Evolutionary conservation across 2,888 invertebrate species (phyloP), one percentile per base, ranked within the genome.

Genomic region (Mantis religiosa): DNA sequence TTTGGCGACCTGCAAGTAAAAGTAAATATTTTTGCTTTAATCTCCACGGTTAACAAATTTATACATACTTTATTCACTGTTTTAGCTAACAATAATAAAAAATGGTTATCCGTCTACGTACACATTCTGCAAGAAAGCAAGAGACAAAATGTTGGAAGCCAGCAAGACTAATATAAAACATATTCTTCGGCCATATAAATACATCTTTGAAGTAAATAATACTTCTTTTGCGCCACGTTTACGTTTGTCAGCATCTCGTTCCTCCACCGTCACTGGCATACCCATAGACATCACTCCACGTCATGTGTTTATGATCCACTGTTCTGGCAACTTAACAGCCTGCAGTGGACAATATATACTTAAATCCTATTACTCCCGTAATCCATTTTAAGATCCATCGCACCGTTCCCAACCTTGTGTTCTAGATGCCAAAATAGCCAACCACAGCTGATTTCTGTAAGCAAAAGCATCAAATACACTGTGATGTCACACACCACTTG

Each of bases 111-210:
- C 54, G n/a, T 30, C 89, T 90, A 94, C 95, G 95, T 94, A 97
- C 97, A 95, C 94, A 92, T 95, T 96, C 91, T 96, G 95, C 86
- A 97, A 94, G 85, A 96, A 96, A 91, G 96, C 96, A 92, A 96
- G 96, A 20, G 96, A 95, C 6, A 95, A 95, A 89, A 96, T 94
- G 54, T 71, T 71, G 25, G 54, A 71, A 71, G 54, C 54, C 89
- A 95, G 94, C 88, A 96, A 93, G 88, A 95, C 94, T 90, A 96
- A 93, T 91, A 96, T 94, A 91, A 96, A 95, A 90, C 95, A 94
- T 90, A 95, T 93, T 93, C 96, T 96, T 92, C 95, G 95, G 90
- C 95, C 93, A 91, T 96, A 94, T 93, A 95, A 94, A 90, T 95
- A 93, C 95, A 95, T 95, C 92, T 94, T 95, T 82, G 89, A 87